Evolutionary conservation across 2,888 invertebrate genomes (phyloP), one percentile per base, ranked within the genome.

Genomic region (Hypselothyrea guttata): DNA sequence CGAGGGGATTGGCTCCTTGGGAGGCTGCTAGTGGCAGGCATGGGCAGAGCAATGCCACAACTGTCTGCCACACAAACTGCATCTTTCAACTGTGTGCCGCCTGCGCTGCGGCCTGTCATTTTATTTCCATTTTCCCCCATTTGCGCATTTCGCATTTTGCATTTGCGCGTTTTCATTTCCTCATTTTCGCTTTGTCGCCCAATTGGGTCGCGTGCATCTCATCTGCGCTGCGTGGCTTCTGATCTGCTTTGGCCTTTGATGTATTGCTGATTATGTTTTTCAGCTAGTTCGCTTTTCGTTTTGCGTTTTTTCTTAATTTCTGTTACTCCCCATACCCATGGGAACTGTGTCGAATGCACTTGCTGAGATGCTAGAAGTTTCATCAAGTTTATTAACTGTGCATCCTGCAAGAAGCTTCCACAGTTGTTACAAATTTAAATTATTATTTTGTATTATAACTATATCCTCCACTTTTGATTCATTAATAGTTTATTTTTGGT

Each of bases 1-100:
- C 79, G 2, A 86, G 18, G 7, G 72, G 72, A 65, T 63, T 71
- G 13, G 67, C 60, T 2, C 40, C 11, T 1, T 40, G 41, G 15
- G 52, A 56, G 7, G 35, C 37, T 7, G 30, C 27, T 56, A 65
- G 55, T 67, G 75, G 35, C 73, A 37, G 4, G 5, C 28, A 12
- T 4, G 40, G 16, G 22, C 12, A 28, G 8, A 33, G 35, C 7
- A 33, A 28, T 3, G 27, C 3, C 15, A 59, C 22, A 30, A 59
- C 7, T 4, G 57, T 2, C 15, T 79, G 34, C 65, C 66, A 41
- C 55, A 53, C 5, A 51, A 44, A 28, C 8, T 53, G 47, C 81
- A 81, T 53, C 45, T 37, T 41, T 28, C 15, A 40, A 72, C 74
- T 63, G 56, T 45, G 15, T 22, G 1, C 28, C 0, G 1, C 15